A percentile compares a stretch with the other conserved stretches of the same genome.
Conservation (phyloP, 2,888 invertebrate genomes). For the Ceramica pisi region DNA sequence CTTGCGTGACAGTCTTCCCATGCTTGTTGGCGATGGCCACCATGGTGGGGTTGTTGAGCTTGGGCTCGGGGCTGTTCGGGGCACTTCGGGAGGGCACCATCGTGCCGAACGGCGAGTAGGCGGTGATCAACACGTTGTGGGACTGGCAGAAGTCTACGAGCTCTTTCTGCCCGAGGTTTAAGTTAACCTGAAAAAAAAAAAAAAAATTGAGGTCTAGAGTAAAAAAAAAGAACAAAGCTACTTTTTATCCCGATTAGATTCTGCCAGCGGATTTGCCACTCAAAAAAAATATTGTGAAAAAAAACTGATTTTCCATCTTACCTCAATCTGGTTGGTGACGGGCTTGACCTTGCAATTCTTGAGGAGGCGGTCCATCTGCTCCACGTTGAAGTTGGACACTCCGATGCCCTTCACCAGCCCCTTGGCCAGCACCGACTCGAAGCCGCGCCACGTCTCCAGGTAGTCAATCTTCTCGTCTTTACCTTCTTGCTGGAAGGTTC, state of each 20-base stretch:
- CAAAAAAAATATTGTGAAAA: no score
- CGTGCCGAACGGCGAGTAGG: slow-evolving; percentile 93
- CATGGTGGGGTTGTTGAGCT: slow-evolving; percentile 89
- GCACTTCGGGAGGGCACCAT: slow-evolving; percentile 85
- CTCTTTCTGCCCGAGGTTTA: slow-evolving; percentile 92
- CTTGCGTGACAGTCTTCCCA: slow-evolving; percentile 92
- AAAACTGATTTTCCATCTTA: slow-evolving; percentile 56
- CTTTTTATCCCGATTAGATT: no score
- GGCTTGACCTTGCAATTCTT: no score
- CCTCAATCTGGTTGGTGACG: slow-evolving; percentile 77
- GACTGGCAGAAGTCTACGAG: slow-evolving; percentile 80
- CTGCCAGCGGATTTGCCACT: no score
- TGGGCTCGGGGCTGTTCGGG: slow-evolving; percentile 88
- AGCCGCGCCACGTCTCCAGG: slow-evolving; percentile 73
- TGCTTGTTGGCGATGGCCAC: slow-evolving; percentile 91
- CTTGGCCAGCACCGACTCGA: slow-evolving; percentile 92
- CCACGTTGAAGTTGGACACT: no score
- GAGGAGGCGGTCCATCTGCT: no score
- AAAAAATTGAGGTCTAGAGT: no score
- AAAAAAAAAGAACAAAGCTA: no score
- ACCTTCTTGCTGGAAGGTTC: slow-evolving; percentile 77
- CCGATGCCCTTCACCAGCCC: no score
- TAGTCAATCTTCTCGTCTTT: slow-evolving; percentile 92
- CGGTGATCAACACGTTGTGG: slow-evolving; percentile 90
- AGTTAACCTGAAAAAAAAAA: slow-evolving; percentile 82